Evolutionary conservation across 2,797 vertebrate genomes (phyloP), one percentile per base, ranked within the genome.

Genomic region (Lacerta bilineata): DNA sequence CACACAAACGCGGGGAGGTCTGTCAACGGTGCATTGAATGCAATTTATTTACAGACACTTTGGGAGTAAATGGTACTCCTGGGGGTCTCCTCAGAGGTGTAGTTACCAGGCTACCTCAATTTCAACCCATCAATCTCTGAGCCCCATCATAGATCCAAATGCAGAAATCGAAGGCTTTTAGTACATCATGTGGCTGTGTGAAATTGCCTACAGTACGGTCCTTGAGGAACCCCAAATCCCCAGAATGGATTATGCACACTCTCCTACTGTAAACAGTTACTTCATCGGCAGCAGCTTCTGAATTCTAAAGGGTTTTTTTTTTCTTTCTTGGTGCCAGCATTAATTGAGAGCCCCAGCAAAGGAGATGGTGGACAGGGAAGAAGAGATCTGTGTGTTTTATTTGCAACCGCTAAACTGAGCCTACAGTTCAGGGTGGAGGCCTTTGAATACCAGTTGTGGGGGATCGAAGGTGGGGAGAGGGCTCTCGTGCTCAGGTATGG

Each of bases 151-250:
- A 89, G 88, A 66, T 75, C 83, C 77, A 75, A 80, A 75, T 66
- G 39, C 36, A 75, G 74, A 89, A 85, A 89, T 75, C 69, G n/a
- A 85, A 85, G 10, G 69, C 77, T 80, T 81, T 89, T 85, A 85
- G 87, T 41, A 50, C 27, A 68, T 55, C 71, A 50, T 55, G 61
- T 74, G 43, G 69, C n/a, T 81, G 18, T 75, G 78, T 66, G 55
- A 81, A 85, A 86, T 85, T 76, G 46, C 78, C 77, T 81, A 55
- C 59, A 33, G 78, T 76, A 33, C 36, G 13, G 59, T 86, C 83
- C 71, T 86, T 15, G 71, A 81, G 88, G 78, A 74, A 33, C 6
- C 25, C 64, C 46, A 72, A 13, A 76, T 66, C 59, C 77, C 69
- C 78, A 43, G 59, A 81, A 81, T 85, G 88, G 88, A 86, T 86